Evolutionary conservation across 1,140 invertebrate species (phyloP), one percentile per base, ranked within the genome.

Genomic region (Rhynchophorus ferrugineus): DNA sequence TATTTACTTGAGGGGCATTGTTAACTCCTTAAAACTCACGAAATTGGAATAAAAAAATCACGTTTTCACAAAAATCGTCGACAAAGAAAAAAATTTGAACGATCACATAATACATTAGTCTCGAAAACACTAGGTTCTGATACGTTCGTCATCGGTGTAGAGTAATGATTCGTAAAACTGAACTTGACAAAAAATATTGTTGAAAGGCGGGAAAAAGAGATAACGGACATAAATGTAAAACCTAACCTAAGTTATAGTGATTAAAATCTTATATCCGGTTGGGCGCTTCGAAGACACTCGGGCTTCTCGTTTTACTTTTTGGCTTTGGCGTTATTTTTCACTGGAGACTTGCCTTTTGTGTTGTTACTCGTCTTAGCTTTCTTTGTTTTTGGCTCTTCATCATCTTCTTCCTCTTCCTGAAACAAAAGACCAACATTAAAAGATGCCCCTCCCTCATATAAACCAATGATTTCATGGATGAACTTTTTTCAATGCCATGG

Each of bases 281-380:
- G 39, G 44, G 46, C 37, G 47, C 44, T 46, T 49, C 14, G n/a
- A n/a, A n/a, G n/a, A n/a, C n/a, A n/a, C n/a, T n/a, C n/a, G n/a
- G n/a, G n/a, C n/a, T n/a, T n/a, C n/a, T n/a, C n/a, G n/a, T 11
- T 37, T 62, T 64, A 65, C 58, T 65, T 66, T 55, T 65, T 67
- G 34, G 60, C 61, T 60, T 75, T 75, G 60, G 71, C 72, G 59
- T 75, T 75, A 65, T 75, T 75, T 58, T 65, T 65, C 11, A 68
- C 65, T 22, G 64, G 56, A 36, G 59, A 46, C 52, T 69, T 70
- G 11, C 73, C 77, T 71, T 79, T 81, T 60, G 76, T 72, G 54
- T 79, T 81, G 64, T 79, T 79, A 59, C 77, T 76, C 58, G 80
- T 75, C 74, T 82, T 82, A 57, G 76, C 71, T 57, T 81, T 80